These are phyloP conservation scores for Pygocentrus nattereri DNA, from an alignment of 2,797 vertebrate species.

Conservation along the genomic window DNA sequence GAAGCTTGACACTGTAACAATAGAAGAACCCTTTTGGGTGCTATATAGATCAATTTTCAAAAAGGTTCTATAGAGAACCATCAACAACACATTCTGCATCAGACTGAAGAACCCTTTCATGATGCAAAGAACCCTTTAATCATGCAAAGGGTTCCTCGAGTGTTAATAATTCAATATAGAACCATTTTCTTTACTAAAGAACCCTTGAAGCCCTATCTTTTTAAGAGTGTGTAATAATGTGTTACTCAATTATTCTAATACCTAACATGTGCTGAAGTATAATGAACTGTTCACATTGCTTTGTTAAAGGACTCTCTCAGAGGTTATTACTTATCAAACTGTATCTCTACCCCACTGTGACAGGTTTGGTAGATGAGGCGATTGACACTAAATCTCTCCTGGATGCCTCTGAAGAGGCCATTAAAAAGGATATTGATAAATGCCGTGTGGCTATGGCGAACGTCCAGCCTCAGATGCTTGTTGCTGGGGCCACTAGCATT, in stretches of 20 bases:
- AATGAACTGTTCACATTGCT: background rate
- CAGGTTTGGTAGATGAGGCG: conserved; percentile 96
- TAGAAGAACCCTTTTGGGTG: no score
- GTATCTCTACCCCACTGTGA: background rate
- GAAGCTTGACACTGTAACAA: no score
- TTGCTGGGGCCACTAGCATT: conserved; percentile 97
- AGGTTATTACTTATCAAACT: background rate
- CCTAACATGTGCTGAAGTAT: background rate
- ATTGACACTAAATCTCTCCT: conserved; percentile 96
- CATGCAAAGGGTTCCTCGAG: no score
- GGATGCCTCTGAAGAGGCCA: conserved; percentile 97
- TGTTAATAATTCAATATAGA: no score
- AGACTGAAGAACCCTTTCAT: no score
- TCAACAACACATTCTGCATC: no score
- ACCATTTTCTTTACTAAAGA: no score
- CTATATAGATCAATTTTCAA: no score
- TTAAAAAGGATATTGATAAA: conserved; percentile 98
- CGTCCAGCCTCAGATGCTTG: conserved; percentile 97
- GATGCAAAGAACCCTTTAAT: no score
- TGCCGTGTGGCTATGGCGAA: conserved; percentile 98
- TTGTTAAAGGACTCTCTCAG: background rate
- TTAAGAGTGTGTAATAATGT: no score
- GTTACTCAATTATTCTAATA: background rate
- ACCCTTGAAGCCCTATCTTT: no score
- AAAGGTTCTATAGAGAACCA: no score